Evolutionary conservation across 1,140 invertebrate species (phyloP), one percentile per base, ranked within the genome.

Genomic region (Pomacea maculata): DNA sequence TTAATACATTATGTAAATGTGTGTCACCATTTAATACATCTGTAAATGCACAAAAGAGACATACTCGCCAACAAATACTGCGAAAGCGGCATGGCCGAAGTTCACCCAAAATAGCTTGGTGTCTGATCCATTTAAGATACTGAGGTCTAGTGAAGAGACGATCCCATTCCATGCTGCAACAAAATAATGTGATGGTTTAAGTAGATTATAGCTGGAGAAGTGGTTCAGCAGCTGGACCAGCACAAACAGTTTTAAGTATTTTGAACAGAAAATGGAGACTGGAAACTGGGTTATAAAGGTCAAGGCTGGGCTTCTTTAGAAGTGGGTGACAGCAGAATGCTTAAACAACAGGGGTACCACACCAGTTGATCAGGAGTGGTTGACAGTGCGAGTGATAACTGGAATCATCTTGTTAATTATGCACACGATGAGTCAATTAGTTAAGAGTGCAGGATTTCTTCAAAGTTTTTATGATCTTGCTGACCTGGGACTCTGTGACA

Each of bases 31-130:
- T 12, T 52, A 52, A 70, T 63, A 75, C 9, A 15, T 75, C 21
- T 45, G 34, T 45, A 45, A 45, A 45, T 45, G 34, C 25, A 6
- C 34, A 45, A 45, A 45, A 45, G 34, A 45, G 34, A 80, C 87
- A 17, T 76, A 91, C 91, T 87, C 88, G 89, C 91, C 91, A 91
- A 57, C 88, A 86, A 29, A 91, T 82, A 83, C 89, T 90, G 9
- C 91, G 82, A 81, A 91, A 91, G 71, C 91, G 80, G 78, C 89
- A 88, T 73, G 89, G 90, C 25, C 91, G 81, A 52, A 91, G 81
- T 57, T 88, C 83, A 3, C 90, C 90, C n/a, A 82, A 85, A 75
- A 89, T 84, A 3, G 88, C 87, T 68, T 87, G 86, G 12, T 83
- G 77, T 72, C 85, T 84, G n/a, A 91, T 61, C 52, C 83, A 84